Base-by-base conservation (phyloP, 2,113 vertebrate genomes). In the Pollachius pollachius region DNA sequence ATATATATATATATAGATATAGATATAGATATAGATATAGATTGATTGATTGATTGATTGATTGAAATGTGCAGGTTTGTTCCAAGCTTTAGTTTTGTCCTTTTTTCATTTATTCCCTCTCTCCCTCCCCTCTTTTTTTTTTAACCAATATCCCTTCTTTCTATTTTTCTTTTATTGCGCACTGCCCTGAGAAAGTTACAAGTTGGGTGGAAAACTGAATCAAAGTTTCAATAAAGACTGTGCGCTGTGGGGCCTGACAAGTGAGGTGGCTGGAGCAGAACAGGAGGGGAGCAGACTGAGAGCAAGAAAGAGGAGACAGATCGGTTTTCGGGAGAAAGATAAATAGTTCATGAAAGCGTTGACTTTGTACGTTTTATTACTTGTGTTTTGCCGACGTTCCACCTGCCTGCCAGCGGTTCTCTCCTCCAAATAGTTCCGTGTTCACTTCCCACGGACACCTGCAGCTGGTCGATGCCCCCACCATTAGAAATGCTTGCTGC, bases 101-200 rank as follows among this genome's bases (percentile, higher is more conserved):
- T 15, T 61, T 25, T 23, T 25, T 61, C 59, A 21, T 61, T 21
- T 3, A n/a, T 17, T 18, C 19, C 13, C 3, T 62, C 21, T 61
- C 23, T 15, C 63, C 56, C 61, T 70, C 64, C 69, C 71, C 37
- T 79, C 37, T 72, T 61, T 70, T 66, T 82, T 75, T 72, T 78
- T 75, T 73, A 62, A 75, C 71, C 87, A 87, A 90, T 90, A 88
- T 89, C 82, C 77, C 65, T 75, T 48, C 8, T 8, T 48, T 48
- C 91, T 93, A 90, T 91, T 90, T 13, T 82, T 88, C 57, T 77
- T 86, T 90, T 93, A 90, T 92, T 91, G 86, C 85, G 79, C 84
- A 84, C 80, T 75, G 75, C 82, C 83, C 77, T 90, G 84, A 88
- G 81, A 87, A 88, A 89, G 81, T 85, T 89, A 92, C 89, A 89